Base-by-base conservation (phyloP, 1,140 invertebrate species). In the Eriocheir sinensis region DNA sequence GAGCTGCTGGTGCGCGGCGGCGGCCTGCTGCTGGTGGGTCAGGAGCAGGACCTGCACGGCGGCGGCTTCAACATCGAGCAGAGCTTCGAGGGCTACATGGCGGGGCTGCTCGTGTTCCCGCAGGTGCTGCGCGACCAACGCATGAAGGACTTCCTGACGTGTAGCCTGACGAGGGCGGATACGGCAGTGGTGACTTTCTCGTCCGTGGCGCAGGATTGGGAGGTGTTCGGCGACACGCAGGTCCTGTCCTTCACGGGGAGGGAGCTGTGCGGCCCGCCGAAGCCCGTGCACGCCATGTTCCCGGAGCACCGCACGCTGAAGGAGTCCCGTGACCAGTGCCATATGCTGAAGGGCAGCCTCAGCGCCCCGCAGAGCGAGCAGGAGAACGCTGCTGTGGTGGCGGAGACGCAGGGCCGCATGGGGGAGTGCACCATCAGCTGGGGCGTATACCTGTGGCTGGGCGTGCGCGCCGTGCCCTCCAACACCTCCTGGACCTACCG, bases 401-500 rank as follows among this genome's bases (percentile, higher is more conserved):
- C 80, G 8, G 44, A 15, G 4, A 90, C 93, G 44, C 32, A 53
- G 9, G 72, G 72, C 34, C 41, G 44, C 30, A 38, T 83, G 0
- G 40, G 93, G 34, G 27, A 32, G 0, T 96, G 95, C 38, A 60
- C 95, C 17, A 93, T 40, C 30, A 92, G 92, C 89, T 94, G 89
- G 89, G 93, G 95, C 34, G 89, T 94, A 30, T 95, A 94, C 86
- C 80, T 95, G 85, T 96, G 93, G 94, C 60, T 96, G 40, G 95
- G 94, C n/a, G 44, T 95, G 15, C 27, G 38, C 32, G 89, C 81
- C 32, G 32, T n/a, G 2, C 4, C n/a, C 17, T 38, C 53, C 30
- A 80, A 91, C 38, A 91, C 38, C 15, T 32, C 81, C 9, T 92
- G 80, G 89, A 6, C 17, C n/a, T 95, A 92, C 81, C n/a, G 90